Conservation (phyloP, 2,888 invertebrate species). For the Drosophila yooni region DNA sequence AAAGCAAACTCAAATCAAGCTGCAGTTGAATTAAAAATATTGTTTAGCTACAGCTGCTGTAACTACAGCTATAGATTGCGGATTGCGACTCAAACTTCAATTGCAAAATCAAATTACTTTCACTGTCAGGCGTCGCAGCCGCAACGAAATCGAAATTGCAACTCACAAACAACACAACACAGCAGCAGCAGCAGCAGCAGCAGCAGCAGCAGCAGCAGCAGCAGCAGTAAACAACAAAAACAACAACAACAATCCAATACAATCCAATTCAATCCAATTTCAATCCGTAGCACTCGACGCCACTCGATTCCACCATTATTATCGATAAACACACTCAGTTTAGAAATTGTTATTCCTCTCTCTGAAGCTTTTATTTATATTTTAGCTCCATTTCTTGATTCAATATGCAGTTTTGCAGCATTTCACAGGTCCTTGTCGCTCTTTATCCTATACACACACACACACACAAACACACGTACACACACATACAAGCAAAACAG, state of each 20-base stretch:
- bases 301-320: slow-evolving; percentile 42
- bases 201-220: slow-evolving; percentile 22
- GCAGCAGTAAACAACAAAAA: slow-evolving; percentile 30
- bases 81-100: slow-evolving; percentile 63
- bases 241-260: slow-evolving; percentile 11
- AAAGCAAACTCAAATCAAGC: slow-evolving; percentile 43
- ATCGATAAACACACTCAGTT: slow-evolving; percentile 39
- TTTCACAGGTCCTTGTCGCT: slow-evolving; percentile 49
- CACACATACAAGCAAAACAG: slow-evolving; percentile 28
- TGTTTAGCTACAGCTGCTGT: slow-evolving; percentile 43
- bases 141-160: slow-evolving; percentile 63
- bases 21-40: slow-evolving; percentile 57
- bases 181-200: slow-evolving; percentile 12
- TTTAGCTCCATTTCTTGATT: slow-evolving; percentile 12
- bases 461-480: slow-evolving; percentile 18
- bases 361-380: slow-evolving; percentile 2
- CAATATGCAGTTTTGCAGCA: slow-evolving; percentile 11
- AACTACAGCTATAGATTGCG: slow-evolving; percentile 40
- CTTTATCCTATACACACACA: slow-evolving; percentile 28
- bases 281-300: slow-evolving; percentile 49
- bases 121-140: slow-evolving; percentile 72
- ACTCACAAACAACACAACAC: slow-evolving; percentile 36
- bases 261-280: slow-evolving; percentile 46
- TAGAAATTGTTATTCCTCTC: slow-evolving; percentile 47
- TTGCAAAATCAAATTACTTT: slow-evolving; percentile 83